Evolutionary conservation across 2,888 invertebrate species (phyloP).

Genomic region (Pegoplata infirma): DNA sequence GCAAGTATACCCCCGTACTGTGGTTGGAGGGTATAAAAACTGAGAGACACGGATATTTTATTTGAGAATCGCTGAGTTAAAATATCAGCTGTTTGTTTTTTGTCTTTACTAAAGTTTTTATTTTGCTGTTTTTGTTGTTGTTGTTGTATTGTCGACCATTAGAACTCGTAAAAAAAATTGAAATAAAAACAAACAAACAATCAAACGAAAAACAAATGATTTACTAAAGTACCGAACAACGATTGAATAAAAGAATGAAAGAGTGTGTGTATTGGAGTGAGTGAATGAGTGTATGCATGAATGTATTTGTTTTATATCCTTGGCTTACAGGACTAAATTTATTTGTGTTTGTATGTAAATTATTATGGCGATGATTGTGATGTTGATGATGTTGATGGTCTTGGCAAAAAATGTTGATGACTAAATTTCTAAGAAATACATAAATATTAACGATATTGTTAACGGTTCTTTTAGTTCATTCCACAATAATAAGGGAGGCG

Average conservation of each 20-base stretch:
- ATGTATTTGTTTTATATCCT: neutral
- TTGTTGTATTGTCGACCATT: constrained; percentile 9
- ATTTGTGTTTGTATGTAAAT: constrained; percentile 24
- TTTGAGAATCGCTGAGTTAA: neutral
- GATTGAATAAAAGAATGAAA: constrained; percentile 15
- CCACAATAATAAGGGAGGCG: constrained; percentile 27
- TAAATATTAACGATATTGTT: constrained; percentile 52
- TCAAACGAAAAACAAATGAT: constrained; percentile 47
- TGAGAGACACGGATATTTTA: too few species aligned
- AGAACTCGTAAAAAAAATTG: constrained; percentile 48
- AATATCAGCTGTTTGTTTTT: constrained; percentile 51
- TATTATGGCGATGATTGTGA: constrained; percentile 6
- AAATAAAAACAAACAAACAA: constrained; percentile 52
- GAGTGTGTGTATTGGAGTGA: neutral
- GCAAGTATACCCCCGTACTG: too few species aligned
- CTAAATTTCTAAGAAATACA: constrained; percentile 57
- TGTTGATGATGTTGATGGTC: too few species aligned
- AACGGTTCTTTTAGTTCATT: constrained; percentile 40
- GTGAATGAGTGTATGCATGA: neutral
- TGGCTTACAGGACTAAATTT: neutral
- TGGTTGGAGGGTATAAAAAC: too few species aligned
- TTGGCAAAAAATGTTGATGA: too few species aligned
- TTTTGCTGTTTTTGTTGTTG: constrained; percentile 19
- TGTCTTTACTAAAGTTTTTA: constrained; percentile 5
- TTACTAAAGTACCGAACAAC: constrained; percentile 35